These are phyloP conservation scores for Melopsittacus undulatus DNA, from an alignment of 2,797 vertebrate genomes.

Conservation along the genomic window DNA sequence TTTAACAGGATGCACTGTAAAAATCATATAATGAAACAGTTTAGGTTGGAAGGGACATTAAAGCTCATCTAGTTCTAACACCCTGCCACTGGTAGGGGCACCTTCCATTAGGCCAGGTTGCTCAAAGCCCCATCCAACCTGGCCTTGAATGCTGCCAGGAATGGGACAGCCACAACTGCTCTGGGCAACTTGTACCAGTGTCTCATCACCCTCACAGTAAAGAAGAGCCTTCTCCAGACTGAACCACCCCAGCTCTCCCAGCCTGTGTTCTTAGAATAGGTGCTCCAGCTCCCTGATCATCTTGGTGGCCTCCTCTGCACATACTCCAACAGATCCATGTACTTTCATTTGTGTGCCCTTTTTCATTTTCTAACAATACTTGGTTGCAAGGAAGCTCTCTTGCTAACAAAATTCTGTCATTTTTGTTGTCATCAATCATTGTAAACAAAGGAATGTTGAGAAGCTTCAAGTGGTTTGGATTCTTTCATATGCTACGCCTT, in stretches of 20 bases:
- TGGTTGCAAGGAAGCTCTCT: background rate
- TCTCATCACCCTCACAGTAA: background rate
- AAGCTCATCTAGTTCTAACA: background rate
- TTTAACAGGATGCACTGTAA: background rate
- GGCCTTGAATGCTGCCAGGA: background rate
- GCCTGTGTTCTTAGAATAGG: background rate
- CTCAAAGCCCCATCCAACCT: background rate
- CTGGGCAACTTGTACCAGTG: background rate
- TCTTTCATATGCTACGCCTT: background rate
- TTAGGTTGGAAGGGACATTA: background rate
- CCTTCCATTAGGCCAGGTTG: background rate
- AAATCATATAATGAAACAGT: background rate
- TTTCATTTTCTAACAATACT: background rate
- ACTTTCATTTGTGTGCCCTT: background rate
- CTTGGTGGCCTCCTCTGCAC: background rate
- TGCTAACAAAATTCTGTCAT: background rate
- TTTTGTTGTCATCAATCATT: background rate
- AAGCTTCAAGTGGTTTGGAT: background rate
- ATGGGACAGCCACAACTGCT: background rate
- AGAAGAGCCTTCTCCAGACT: background rate
- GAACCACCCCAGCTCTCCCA: background rate
- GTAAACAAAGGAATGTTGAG: background rate
- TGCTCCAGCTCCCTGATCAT: background rate
- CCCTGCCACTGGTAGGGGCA: background rate
- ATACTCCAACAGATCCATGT: background rate